Conservation (phyloP, 2,113 vertebrate species). For the Hirundichthys speculiger region DNA sequence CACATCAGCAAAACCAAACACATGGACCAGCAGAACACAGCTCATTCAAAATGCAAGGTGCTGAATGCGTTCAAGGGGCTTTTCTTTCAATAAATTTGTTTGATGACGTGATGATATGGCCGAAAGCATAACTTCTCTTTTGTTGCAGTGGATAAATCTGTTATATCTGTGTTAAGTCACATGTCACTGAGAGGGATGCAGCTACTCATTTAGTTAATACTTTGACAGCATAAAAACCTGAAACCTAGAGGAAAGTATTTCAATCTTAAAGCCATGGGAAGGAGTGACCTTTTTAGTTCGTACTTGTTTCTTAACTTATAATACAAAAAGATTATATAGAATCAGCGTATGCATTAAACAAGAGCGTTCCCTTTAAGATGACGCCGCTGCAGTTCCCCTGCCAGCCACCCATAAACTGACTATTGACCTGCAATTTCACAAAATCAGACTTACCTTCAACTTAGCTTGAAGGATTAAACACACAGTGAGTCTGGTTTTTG, state of each 20-base stretch:
- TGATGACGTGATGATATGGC: conserved; percentile 40
- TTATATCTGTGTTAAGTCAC: conserved; percentile 32
- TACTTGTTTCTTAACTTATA: too few relatives aligned
- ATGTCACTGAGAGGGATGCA: neutral
- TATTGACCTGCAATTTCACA: too few relatives aligned
- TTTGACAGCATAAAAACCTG: neutral
- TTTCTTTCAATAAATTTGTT: conserved; percentile 35
- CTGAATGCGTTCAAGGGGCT: conserved; percentile 16
- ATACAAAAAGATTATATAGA: too few relatives aligned
- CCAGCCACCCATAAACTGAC: too few relatives aligned
- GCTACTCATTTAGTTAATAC: conserved; percentile 3
- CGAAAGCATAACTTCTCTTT: conserved; percentile 22
- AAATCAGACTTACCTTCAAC: too few relatives aligned
- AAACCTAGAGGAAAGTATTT: neutral
- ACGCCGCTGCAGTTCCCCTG: too few relatives aligned
- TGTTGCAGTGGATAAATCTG: conserved; percentile 42
- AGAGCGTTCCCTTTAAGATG: too few relatives aligned
- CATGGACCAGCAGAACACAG: conserved; percentile 5
- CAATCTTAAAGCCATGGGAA: too few relatives aligned
- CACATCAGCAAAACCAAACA: conserved; percentile 29
- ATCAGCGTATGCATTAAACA: too few relatives aligned
- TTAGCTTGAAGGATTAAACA: neutral
- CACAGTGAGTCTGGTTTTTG: neutral
- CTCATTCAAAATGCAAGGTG: conserved; percentile 44
- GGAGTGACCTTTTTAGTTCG: too few relatives aligned